phyloP scores from a whole-genome alignment of 2,888 invertebrate species.

The Xestia ashworthii region DNA sequence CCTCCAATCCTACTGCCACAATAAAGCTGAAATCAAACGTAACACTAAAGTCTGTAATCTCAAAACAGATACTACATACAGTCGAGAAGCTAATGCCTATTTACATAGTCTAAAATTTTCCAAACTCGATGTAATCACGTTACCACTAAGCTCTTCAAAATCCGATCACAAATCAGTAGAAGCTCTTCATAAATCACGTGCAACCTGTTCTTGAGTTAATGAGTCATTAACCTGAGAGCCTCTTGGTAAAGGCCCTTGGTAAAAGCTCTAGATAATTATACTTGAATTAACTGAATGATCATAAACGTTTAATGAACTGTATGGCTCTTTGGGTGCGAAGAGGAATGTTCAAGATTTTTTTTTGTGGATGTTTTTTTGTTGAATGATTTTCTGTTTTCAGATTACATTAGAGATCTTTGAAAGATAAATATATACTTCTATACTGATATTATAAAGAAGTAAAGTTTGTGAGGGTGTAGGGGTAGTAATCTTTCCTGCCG shows the following conservation, averaged over 20 bases:
- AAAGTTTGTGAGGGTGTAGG: too few relatives aligned
- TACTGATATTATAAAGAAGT: too few relatives aligned
- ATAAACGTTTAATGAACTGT: constrained; percentile 61
- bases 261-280: constrained; percentile 55
- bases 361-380: neutral
- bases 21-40: neutral
- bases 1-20: too few relatives aligned
- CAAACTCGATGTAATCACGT: constrained; percentile 14
- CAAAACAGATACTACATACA: neutral
- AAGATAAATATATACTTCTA: too few relatives aligned
- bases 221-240: constrained; percentile 57
- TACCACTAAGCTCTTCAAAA: constrained; percentile 37
- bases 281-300: constrained; percentile 61
- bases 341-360: neutral
- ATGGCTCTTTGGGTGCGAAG: constrained; percentile 9
- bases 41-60: neutral
- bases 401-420: too few relatives aligned
- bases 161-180: constrained; percentile 56
- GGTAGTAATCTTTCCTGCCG: too few relatives aligned
- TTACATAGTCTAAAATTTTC: neutral
- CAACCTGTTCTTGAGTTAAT: constrained; percentile 58
- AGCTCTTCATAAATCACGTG: constrained; percentile 45
- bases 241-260: constrained; percentile 12
- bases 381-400: too few relatives aligned
- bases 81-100: neutral